Conservation (phyloP, 2,797 vertebrate species). For the Merluccius polli region DNA sequence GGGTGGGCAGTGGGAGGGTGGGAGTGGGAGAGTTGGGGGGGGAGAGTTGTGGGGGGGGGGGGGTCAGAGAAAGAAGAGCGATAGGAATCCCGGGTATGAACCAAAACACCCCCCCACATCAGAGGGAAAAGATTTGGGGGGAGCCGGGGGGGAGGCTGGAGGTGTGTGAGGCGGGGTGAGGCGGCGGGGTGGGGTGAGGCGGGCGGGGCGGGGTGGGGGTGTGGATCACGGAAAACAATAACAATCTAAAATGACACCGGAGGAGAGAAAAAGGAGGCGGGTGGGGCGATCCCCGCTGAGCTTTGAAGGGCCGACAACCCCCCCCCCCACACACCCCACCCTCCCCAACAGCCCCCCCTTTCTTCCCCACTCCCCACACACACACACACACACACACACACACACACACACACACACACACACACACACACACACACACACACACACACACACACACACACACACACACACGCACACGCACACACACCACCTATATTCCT, state of each 20-base stretch:
- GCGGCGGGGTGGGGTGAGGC: no score
- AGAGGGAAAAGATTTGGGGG: conserved; percentile 11
- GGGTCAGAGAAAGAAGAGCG: conserved; percentile 15
- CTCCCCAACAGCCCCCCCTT: conserved; percentile 35
- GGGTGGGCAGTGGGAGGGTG: no score
- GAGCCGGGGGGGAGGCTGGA: background rate
- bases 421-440: conserved; percentile 11
- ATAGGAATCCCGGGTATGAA: conserved; percentile 25
- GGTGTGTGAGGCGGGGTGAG: background rate
- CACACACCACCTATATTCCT: background rate
- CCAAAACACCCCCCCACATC: conserved; percentile 23
- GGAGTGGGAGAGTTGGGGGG: conserved; percentile 3
- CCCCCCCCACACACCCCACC: conserved; percentile 40
- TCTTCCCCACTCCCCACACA: background rate
- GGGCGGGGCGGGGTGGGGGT: background rate
- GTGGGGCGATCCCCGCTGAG: conserved; percentile 24
- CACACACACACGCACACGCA: no score
- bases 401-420: conserved; percentile 35
- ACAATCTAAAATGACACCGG: conserved; percentile 28
- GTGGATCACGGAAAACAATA: conserved; percentile 20
- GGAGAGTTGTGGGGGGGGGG: background rate
- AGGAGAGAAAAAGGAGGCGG: background rate
- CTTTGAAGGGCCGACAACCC: conserved; percentile 47
- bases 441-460: no score
- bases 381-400: conserved; percentile 28